phyloP scores from a whole-genome alignment of 2,888 invertebrate genomes.

The Drosophila recens region DNA sequence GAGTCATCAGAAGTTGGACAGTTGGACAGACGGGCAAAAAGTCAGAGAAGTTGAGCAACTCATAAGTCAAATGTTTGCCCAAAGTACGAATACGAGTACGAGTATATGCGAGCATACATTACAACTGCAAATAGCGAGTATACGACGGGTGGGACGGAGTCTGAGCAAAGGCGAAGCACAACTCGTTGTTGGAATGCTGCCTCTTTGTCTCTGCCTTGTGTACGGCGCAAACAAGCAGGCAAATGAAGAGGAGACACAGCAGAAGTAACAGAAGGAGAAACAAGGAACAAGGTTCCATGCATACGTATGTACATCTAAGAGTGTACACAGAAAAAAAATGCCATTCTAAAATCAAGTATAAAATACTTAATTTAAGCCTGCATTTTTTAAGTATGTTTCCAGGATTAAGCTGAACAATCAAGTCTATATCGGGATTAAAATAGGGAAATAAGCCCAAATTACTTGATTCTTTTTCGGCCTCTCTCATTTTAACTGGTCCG shows the following conservation, averaged over 20 bases:
- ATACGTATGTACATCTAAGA: slow-evolving; percentile 40
- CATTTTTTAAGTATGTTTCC: too few species aligned
- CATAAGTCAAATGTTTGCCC: slow-evolving; percentile 74
- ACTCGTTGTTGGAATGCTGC: slow-evolving; percentile 22
- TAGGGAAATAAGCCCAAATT: too few species aligned
- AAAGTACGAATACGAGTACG: slow-evolving; percentile 49
- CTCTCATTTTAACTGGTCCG: too few species aligned
- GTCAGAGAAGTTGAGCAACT: slow-evolving; percentile 61
- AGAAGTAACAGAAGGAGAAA: not conserved
- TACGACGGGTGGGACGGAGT: slow-evolving; percentile 2
- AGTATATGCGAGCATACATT: slow-evolving; percentile 51
- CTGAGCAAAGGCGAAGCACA: slow-evolving; percentile 17
- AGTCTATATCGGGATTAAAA: too few species aligned
- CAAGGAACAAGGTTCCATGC: not conserved
- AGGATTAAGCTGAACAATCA: too few species aligned
- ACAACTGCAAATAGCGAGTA: slow-evolving; percentile 55
- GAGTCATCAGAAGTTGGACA: slow-evolving; percentile 41
- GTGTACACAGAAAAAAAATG: too few species aligned
- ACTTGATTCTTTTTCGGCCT: too few species aligned
- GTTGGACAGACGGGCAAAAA: slow-evolving; percentile 49
- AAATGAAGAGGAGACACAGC: not conserved
- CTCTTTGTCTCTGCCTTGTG: slow-evolving; percentile 17
- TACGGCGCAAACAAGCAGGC: slow-evolving; percentile 23
- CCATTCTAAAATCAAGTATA: too few species aligned
- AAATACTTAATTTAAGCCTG: too few species aligned